Conservation (phyloP, 2,797 vertebrate genomes). For the Sarcophilus harrisii region DNA sequence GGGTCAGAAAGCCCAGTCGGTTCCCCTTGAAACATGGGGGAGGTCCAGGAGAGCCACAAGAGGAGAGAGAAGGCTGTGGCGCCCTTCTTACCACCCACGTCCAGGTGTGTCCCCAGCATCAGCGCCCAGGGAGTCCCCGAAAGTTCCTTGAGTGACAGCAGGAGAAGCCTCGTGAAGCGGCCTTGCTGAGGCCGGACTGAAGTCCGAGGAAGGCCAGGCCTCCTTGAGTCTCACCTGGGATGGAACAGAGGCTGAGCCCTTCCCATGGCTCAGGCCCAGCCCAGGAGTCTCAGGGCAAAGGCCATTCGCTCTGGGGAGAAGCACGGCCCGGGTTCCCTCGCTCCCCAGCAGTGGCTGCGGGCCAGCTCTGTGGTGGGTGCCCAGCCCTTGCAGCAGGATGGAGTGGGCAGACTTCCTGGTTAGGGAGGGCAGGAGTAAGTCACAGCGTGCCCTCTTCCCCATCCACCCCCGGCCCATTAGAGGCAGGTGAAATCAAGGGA, state of each 20-base stretch:
- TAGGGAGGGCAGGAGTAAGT: neutral
- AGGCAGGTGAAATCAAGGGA: neutral
- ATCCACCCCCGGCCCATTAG: neutral
- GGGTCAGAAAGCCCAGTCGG: neutral
- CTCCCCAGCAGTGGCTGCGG: neutral
- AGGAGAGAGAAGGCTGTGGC: neutral
- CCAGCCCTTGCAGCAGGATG: neutral
- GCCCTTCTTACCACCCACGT: too few relatives aligned
- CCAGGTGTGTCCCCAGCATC: neutral
- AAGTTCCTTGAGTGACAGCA: neutral
- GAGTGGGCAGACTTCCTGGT: neutral
- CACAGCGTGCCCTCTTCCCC: neutral
- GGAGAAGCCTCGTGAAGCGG: conserved; percentile 3
- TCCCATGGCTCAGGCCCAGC: neutral
- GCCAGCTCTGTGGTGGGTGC: neutral
- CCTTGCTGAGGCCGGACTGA: neutral
- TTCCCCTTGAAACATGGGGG: neutral
- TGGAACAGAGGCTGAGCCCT: neutral
- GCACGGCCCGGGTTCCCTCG: neutral
- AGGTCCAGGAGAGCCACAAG: neutral
- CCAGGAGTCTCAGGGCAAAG: neutral
- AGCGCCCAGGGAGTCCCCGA: neutral
- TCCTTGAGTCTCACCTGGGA: neutral
- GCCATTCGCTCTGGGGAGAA: neutral
- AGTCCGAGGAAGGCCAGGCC: neutral